phyloP scores from a whole-genome alignment of 2,888 invertebrate species.

The Lapara coniferarum region DNA sequence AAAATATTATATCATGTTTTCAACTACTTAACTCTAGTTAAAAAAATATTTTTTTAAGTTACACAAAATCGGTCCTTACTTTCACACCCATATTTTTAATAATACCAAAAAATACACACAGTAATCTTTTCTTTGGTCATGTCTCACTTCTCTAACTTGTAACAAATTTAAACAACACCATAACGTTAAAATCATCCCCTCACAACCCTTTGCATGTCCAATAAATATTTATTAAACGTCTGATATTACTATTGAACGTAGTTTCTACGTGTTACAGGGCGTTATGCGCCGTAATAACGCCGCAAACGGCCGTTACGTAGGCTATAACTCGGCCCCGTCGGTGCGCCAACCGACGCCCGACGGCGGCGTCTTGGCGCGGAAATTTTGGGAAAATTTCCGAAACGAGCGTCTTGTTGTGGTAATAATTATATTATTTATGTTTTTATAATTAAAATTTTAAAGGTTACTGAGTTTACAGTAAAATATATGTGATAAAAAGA shows the following conservation, averaged over 20 bases:
- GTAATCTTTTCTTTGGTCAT: too few relatives aligned
- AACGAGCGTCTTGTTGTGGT: not conserved
- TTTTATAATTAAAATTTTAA: not conserved
- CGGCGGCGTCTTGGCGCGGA: slow-evolving; percentile 24
- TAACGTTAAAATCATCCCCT: not conserved
- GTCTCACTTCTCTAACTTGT: too few relatives aligned
- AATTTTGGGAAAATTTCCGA: not conserved
- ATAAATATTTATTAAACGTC: slow-evolving; percentile 29
- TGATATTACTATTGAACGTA: slow-evolving; percentile 27
- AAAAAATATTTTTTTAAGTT: too few relatives aligned
- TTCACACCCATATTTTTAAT: too few relatives aligned
- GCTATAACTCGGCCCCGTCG: slow-evolving; percentile 36
- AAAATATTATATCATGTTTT: too few relatives aligned
- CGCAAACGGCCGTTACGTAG: slow-evolving; percentile 34
- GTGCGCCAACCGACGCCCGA: slow-evolving; percentile 24
- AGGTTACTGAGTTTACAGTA: not conserved
- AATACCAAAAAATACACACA: too few relatives aligned
- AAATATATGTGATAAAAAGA: too few relatives aligned
- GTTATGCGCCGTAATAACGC: slow-evolving; percentile 31
- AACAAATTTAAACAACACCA: not conserved
- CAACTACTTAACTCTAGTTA: too few relatives aligned
- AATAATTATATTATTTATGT: not conserved
- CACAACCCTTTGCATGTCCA: slow-evolving; percentile 19
- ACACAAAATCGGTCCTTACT: too few relatives aligned
- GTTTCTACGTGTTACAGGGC: slow-evolving; percentile 29